Conservation (phyloP, 2,113 vertebrate genomes). For the Clinocottus analis region DNA sequence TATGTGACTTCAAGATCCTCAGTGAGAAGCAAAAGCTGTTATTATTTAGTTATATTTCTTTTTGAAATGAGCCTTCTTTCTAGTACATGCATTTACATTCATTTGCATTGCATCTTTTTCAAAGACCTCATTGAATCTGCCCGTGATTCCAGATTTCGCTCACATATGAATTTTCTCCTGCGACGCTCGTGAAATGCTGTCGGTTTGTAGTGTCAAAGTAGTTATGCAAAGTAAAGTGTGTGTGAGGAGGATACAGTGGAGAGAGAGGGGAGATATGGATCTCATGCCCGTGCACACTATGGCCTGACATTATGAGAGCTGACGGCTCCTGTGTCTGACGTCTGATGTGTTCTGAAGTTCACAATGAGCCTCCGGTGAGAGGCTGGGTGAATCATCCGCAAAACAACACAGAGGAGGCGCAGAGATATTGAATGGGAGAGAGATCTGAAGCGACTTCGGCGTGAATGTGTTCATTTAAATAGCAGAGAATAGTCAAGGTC, state of each 20-base stretch:
- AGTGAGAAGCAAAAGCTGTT: conserved; percentile 27
- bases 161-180: neutral
- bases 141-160: neutral
- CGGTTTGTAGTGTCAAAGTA: neutral
- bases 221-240: conserved; percentile 38
- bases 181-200: conserved; percentile 7
- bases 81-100: neutral
- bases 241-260: conserved; percentile 25
- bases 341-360: conserved; percentile 86
- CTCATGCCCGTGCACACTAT: conserved; percentile 46
- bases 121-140: neutral
- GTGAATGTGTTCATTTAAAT: conserved; percentile 62
- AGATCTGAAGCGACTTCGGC: conserved; percentile 45
- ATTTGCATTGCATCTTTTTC: neutral
- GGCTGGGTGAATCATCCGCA: conserved; percentile 76
- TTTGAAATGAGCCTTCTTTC: conserved; percentile 5
- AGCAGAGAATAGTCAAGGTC: conserved; percentile 54
- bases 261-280: conserved; percentile 46
- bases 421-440: conserved; percentile 64
- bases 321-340: conserved; percentile 82
- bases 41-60: conserved; percentile 17
- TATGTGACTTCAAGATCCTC: conserved; percentile 45
- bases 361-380: conserved; percentile 84
- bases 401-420: conserved; percentile 52
- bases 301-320: conserved; percentile 79